Percentiles rank a stretch among this genome's conserved stretches.
These are phyloP conservation scores for Nothoprocta pentlandii DNA, from an alignment of 2,113 vertebrate genomes.

Conservation along the genomic window DNA sequence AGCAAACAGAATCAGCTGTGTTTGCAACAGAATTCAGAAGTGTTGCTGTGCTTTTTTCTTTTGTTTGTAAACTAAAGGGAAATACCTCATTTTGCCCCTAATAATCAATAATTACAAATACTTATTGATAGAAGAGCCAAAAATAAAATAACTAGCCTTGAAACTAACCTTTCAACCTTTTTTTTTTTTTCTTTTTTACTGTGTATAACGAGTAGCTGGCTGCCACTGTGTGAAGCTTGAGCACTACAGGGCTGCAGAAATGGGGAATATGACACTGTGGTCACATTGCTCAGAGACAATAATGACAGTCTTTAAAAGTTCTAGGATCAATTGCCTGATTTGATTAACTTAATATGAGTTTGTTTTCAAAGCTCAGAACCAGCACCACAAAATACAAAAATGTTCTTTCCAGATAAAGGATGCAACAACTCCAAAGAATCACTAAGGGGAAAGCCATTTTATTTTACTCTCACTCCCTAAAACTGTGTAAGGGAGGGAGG, in stretches of 20 bases:
- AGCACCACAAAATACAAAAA: background rate
- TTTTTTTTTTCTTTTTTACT: background rate
- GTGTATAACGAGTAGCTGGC: background rate
- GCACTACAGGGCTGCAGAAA: background rate
- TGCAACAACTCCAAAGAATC: background rate
- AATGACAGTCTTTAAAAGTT: background rate
- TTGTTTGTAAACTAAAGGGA: background rate
- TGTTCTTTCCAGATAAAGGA: background rate
- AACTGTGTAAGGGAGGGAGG: background rate
- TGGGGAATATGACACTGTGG: background rate
- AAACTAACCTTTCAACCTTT: background rate
- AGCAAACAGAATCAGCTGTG: background rate
- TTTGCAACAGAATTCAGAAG: background rate
- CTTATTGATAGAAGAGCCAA: background rate
- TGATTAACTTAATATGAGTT: background rate
- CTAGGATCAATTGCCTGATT: background rate
- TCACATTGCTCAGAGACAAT: background rate
- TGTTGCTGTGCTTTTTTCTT: background rate
- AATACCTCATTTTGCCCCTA: background rate
- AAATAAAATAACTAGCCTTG: background rate
- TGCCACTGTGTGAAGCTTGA: background rate
- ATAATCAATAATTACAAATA: background rate
- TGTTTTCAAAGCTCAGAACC: background rate
- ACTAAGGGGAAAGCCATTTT: background rate
- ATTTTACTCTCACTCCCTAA: background rate